These are phyloP conservation scores for Plodia interpunctella DNA, from an alignment of 1,140 invertebrate genomes.

Conservation along the genomic window DNA sequence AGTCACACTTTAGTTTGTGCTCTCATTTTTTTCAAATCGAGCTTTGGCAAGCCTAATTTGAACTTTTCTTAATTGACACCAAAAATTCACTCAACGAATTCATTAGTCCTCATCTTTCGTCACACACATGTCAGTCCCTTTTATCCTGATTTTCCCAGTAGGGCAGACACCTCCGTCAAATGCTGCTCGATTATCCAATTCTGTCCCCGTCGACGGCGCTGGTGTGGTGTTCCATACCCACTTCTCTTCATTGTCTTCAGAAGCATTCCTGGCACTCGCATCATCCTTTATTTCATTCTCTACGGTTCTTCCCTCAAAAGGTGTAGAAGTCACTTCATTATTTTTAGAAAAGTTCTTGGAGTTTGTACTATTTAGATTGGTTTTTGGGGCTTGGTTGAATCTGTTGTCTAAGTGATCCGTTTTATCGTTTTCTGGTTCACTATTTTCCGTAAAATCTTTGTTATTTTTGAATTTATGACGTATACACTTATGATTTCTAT, in stretches of 20 bases:
- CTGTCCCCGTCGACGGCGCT: background rate
- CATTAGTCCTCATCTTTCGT: background rate
- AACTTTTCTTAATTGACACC: background rate
- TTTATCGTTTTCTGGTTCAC: background rate
- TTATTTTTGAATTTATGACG: background rate
- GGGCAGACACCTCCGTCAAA: background rate
- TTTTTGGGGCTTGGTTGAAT: background rate
- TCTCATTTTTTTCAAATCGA: no score
- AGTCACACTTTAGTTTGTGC: no score
- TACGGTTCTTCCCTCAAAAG: background rate
- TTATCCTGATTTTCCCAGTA: background rate
- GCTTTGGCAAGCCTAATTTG: no score
- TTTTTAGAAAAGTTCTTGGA: background rate
- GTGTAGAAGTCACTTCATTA: background rate
- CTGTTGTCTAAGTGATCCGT: background rate
- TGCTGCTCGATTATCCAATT: background rate
- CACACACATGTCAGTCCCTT: background rate
- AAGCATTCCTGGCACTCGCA: background rate
- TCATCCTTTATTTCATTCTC: background rate
- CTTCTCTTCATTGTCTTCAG: background rate
- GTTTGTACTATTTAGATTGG: background rate
- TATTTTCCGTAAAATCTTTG: background rate
- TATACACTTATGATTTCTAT: background rate
- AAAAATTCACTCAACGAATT: background rate
- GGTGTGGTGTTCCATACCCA: slow-evolving; percentile 2